Conservation (phyloP, 2,113 vertebrate genomes). For the Cervus canadensis region DNA sequence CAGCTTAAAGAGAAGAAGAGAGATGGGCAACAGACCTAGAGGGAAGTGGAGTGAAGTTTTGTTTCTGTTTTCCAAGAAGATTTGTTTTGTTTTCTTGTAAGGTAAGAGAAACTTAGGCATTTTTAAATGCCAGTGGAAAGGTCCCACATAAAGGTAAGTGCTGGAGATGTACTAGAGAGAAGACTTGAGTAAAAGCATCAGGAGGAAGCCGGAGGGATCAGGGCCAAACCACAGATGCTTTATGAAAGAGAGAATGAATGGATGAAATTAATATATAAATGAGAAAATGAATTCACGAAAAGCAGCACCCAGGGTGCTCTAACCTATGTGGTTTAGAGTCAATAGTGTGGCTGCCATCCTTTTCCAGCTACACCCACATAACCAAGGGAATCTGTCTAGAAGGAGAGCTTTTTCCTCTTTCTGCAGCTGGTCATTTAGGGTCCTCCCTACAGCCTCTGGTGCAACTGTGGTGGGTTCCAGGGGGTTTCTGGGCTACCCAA, state of each 20-base stretch:
- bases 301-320: background rate
- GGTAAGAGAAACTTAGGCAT: background rate
- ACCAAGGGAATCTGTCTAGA: background rate
- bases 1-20: background rate
- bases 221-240: background rate
- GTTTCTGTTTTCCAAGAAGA: background rate
- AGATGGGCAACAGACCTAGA: background rate
- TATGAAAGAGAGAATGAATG: no score
- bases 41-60: background rate
- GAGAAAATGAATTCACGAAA: background rate
- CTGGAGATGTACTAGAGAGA: background rate
- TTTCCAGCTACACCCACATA: accelerated
- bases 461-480: accelerated
- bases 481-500: background rate
- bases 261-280: background rate
- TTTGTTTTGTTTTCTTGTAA: background rate
- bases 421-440: background rate
- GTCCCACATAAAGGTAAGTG: background rate
- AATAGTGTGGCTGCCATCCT: no score
- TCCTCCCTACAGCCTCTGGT: background rate
- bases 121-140: background rate
- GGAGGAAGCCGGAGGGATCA: background rate
- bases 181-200: background rate
- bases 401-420: background rate
- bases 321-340: background rate